Evolutionary conservation across 92 coral and sea anemone genomes (phyloP), one percentile per base, ranked within the genome.

Genomic region (Zoanthus sansibaricus): DNA sequence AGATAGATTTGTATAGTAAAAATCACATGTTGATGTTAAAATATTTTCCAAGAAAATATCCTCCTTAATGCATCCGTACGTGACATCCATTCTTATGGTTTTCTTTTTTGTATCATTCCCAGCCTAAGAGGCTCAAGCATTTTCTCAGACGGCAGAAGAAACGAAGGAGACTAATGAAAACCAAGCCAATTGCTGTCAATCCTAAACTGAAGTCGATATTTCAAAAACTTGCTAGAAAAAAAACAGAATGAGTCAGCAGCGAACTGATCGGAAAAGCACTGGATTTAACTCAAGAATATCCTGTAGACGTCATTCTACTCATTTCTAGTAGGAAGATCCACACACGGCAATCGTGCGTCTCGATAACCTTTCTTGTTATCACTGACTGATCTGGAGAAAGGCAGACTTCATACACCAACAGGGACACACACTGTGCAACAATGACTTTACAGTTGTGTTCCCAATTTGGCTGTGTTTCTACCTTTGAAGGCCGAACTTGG

Each of bases 111-210:
- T 46, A 31, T 20, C 15, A 7, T 66, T 66, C 18, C 20, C 85
- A 80, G 85, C 85, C 85, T 12, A 80, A 80, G 21, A 66, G 85
- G 85, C 44, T 80, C 21, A 80, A 64, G 49, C 14, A 72, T 33
- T 7, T 46, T n/a, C 18, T 80, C 44, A 80, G 75, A 45, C 85
- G 85, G 12, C 42, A 48, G 5, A 80, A 46, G 75, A 80, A 21
- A 18, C 66, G 61, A 37, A 80, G 25, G 12, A 5, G 44, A 30
- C 82, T 52, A 52, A n/a, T 62, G 14, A 52, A 54, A 66, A 31
- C 47, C 1, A 21, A 30, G 21, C 66, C 47, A 48, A 1, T 48
- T 9, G 73, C 21, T 9, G 32, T 71, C 5, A 66, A 30, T 4
- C 21, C 74, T 7, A 66, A 58, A 18, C 59, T 48, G 42, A 80